Percentiles rank a stretch among this genome's conserved stretches.
Conservation (phyloP, 2,113 vertebrate genomes). For the Stomatorhinus ivindoensis region DNA sequence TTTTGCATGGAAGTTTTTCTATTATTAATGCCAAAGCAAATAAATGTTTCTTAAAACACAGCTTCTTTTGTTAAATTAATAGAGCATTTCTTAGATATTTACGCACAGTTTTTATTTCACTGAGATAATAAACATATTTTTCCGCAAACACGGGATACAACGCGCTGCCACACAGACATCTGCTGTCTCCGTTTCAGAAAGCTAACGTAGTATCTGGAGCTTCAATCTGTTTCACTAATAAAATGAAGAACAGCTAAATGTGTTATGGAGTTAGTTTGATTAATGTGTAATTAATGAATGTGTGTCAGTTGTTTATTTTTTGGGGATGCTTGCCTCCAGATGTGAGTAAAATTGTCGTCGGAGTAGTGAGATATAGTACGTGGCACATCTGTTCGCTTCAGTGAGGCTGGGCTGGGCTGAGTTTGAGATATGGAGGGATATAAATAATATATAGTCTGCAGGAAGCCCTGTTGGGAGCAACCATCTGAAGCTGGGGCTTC, state of each 20-base stretch:
- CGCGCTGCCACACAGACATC: background rate
- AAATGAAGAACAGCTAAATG: background rate
- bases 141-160: background rate
- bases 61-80: background rate
- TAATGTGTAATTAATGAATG: background rate
- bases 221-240: background rate
- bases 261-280: background rate
- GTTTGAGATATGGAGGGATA: background rate
- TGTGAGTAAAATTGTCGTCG: background rate
- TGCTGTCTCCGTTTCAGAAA: background rate
- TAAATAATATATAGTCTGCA: conserved; percentile 9
- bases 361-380: background rate
- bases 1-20: background rate
- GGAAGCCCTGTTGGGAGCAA: background rate
- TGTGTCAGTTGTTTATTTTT: background rate
- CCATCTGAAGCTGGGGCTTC: background rate
- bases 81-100: background rate
- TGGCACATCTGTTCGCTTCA: background rate
- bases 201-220: background rate
- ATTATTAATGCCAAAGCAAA: background rate
- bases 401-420: background rate
- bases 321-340: background rate
- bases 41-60: background rate
- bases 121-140: background rate
- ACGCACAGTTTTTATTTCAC: background rate